Conservation (phyloP, 2,888 invertebrate species). For the Theristus sp. region DNA sequence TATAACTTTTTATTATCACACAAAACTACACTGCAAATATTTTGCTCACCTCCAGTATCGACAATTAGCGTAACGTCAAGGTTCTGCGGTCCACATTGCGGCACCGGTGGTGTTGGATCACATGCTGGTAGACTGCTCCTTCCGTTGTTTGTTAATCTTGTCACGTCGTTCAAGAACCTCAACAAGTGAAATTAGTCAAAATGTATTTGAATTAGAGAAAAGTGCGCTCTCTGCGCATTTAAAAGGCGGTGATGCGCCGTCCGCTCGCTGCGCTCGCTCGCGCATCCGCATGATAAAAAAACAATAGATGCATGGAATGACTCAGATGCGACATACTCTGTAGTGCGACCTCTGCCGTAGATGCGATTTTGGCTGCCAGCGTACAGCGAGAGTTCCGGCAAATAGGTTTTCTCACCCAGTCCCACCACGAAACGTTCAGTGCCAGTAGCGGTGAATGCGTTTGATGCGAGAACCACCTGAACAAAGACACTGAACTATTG, state of each 20-base stretch:
- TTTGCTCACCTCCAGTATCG: neutral
- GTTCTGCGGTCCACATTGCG: neutral
- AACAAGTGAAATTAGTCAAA: too few species aligned
- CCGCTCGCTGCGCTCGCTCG: too few species aligned
- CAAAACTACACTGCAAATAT: neutral
- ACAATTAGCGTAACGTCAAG: neutral
- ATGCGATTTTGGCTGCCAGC: neutral
- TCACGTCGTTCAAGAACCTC: neutral
- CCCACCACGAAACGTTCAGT: neutral
- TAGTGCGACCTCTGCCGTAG: too few species aligned
- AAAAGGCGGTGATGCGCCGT: too few species aligned
- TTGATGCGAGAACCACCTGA: too few species aligned
- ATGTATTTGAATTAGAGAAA: too few species aligned
- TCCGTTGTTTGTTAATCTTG: neutral
- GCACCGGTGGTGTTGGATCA: neutral
- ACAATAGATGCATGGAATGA: too few species aligned
- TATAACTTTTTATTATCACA: neutral
- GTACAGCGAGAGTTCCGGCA: neutral
- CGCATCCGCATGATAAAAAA: too few species aligned
- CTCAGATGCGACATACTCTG: too few species aligned
- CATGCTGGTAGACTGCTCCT: neutral
- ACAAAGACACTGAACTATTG: too few species aligned
- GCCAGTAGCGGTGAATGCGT: too few species aligned
- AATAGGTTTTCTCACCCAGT: neutral
- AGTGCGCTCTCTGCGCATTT: too few species aligned